These are phyloP conservation scores for Chloroceryle amazona DNA, from an alignment of 2,797 vertebrate genomes.

Conservation along the genomic window DNA sequence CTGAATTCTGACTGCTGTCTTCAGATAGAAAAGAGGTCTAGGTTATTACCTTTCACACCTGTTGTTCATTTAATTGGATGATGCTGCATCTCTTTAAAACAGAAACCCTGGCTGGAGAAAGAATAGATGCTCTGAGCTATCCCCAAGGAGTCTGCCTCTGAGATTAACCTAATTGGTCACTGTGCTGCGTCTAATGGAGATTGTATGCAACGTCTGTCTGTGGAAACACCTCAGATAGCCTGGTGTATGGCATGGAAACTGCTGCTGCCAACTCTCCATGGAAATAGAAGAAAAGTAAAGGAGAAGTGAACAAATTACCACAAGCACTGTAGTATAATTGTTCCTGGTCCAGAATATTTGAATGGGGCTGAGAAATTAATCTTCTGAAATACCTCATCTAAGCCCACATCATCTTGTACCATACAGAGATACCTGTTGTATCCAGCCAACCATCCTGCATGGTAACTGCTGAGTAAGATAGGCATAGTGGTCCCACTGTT, in stretches of 20 bases:
- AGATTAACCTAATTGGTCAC: slow-evolving; percentile 75
- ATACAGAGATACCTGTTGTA: background rate
- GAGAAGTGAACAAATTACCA: background rate
- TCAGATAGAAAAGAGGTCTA: slow-evolving; percentile 44
- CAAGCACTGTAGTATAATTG: background rate
- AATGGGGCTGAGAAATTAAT: background rate
- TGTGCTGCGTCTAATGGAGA: slow-evolving; percentile 38
- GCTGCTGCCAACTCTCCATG: background rate
- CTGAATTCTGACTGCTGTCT: slow-evolving; percentile 40
- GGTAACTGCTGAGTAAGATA: background rate
- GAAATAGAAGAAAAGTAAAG: slow-evolving; percentile 5
- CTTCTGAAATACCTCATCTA: background rate
- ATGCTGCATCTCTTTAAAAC: slow-evolving; percentile 54
- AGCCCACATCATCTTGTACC: background rate
- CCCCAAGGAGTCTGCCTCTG: slow-evolving; percentile 58
- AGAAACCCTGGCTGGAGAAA: slow-evolving; percentile 26
- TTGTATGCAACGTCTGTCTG: background rate
- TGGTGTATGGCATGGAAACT: background rate
- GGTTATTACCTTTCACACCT: slow-evolving; percentile 56
- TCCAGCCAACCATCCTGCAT: background rate
- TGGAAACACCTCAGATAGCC: slow-evolving; percentile 7
- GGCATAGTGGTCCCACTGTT: background rate
- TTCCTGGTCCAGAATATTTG: background rate
- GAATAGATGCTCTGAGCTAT: slow-evolving; percentile 33
- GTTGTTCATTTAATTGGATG: slow-evolving; percentile 66